Evolutionary conservation across 1,140 invertebrate genomes (phyloP).

Genomic region (Solenopsis invicta): DNA sequence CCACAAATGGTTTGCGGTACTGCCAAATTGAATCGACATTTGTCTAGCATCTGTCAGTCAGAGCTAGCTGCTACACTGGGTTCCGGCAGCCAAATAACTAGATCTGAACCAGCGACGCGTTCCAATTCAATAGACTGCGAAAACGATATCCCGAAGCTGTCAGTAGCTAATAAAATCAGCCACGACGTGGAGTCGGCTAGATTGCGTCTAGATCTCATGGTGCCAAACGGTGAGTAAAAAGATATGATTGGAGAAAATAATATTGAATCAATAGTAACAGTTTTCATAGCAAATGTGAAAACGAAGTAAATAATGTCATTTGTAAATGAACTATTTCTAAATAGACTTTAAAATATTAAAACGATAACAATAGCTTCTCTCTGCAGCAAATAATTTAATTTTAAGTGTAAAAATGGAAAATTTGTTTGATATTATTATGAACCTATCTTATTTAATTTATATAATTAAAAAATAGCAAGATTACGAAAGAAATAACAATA

Average conservation of each 20-base stretch:
- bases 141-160: conserved; percentile 78
- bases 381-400: background rate
- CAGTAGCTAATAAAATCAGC: conserved; percentile 72
- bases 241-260: background rate
- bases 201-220: conserved; percentile 77
- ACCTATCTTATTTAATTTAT: background rate
- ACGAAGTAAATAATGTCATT: background rate
- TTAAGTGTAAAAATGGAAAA: background rate
- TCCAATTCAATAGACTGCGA: conserved; percentile 84
- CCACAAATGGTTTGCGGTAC: conserved; percentile 64
- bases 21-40: conserved; percentile 52
- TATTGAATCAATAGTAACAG: background rate
- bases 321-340: background rate
- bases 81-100: conserved; percentile 74
- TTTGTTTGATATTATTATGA: conserved; percentile 29
- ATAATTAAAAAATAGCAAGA: conserved; percentile 13
- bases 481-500: background rate
- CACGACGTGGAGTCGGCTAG: conserved; percentile 74
- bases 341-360: background rate
- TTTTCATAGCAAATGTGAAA: background rate
- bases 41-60: conserved; percentile 71
- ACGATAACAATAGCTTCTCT: background rate
- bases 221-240: conserved; percentile 79
- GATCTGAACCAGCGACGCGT: conserved; percentile 81
- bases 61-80: conserved; percentile 70